These are phyloP conservation scores for Myiothlypis coronata DNA, from an alignment of 2,797 vertebrate genomes.

Conservation along the genomic window DNA sequence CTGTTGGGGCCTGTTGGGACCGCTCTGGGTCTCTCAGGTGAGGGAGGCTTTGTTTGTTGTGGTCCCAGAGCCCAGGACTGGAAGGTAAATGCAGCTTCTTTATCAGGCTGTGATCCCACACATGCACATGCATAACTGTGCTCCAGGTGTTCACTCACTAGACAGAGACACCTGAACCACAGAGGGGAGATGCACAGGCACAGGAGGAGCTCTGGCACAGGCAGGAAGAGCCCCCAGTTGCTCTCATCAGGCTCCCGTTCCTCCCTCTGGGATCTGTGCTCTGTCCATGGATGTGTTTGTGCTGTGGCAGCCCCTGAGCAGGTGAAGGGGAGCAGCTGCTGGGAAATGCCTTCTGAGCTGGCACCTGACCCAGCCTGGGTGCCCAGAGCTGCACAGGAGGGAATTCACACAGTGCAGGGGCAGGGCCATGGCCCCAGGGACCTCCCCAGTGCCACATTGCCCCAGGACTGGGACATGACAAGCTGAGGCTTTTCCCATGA, in stretches of 20 bases:
- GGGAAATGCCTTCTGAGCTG: background rate
- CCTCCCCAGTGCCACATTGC: background rate
- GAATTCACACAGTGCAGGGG: background rate
- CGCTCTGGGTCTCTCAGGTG: background rate
- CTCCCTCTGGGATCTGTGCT: background rate
- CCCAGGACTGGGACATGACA: background rate
- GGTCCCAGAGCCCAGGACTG: background rate
- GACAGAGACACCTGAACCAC: background rate
- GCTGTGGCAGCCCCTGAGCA: background rate
- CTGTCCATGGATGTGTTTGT: background rate
- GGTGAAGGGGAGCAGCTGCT: background rate
- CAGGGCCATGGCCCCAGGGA: background rate
- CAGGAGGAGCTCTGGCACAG: background rate
- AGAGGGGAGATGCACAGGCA: background rate
- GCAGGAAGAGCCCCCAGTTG: background rate
- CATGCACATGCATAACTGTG: background rate
- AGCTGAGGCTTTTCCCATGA: background rate
- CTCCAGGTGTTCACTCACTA: background rate
- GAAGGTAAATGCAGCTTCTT: background rate
- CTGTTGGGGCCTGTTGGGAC: background rate
- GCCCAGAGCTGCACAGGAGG: background rate
- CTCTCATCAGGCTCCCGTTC: background rate
- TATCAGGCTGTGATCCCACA: background rate
- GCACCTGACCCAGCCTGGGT: no score
- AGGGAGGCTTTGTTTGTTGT: background rate